Base-by-base conservation (phyloP, 2,888 invertebrate species). In the Desoria tigrina region DNA sequence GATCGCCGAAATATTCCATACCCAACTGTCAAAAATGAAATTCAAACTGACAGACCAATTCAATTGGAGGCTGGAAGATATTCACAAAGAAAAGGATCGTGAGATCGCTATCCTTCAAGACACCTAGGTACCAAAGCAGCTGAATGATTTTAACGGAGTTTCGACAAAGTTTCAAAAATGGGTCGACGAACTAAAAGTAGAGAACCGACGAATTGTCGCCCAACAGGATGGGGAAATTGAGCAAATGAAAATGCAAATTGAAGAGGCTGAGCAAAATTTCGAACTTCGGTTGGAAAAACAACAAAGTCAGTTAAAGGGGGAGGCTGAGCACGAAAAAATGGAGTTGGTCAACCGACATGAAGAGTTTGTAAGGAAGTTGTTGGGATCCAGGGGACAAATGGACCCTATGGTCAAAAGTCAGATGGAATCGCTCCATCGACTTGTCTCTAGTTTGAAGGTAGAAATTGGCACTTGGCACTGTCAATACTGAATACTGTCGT, bases 201-300 rank as follows among this genome's bases (percentile, higher is more conserved):
- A 67, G 18, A 63, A 63, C 32, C 63, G 63, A 26, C 37, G 53
- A 27, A 27, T 63, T 23, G 26, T 60, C 1, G 49, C 23, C 9
- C 42, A 59, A 16, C 63, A 63, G 32, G 67, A 67, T 51, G 45
- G 39, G 18, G 26, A 56, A 18, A 63, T 67, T 42, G 56, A 60
- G 11, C 55, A 67, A 21, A 24, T 67, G 42, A 58, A 61, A 57
- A 59, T 60, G 27, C 63, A 67, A 18, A 60, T 63, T 28, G 14
- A 60, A 0, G 60, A 63, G n/a, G 49, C 55, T 24, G 55, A 63
- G 24, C 45, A 45, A 32, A 63, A 63, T 21, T 67, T 67, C 42
- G 67, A 63, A 42, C 60, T 61, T n/a, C 61, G 63, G n/a, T 45
- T 67, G 60, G 49, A 42, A 7, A 26, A 63, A 32, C 63, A 67